Conservation (phyloP, 1,140 invertebrate species). For the Subanguina moxae region DNA sequence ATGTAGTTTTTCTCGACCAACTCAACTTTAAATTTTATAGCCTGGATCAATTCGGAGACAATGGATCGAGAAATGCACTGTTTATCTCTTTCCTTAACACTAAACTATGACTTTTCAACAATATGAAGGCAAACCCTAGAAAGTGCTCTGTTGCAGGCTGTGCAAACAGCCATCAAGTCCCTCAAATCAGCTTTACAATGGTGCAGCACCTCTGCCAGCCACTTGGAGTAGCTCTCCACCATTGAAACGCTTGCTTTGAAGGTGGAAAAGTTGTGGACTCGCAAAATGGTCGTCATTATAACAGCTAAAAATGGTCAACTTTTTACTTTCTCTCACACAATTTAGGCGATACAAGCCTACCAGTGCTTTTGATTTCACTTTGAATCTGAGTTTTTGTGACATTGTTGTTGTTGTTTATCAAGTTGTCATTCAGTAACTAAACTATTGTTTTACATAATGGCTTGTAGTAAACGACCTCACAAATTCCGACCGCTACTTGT, state of each 20-base stretch:
- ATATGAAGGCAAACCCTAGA: slow-evolving; percentile 64
- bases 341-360: no score
- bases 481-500: no score
- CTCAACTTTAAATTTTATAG: slow-evolving; percentile 85
- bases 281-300: slow-evolving; percentile 78
- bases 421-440: slow-evolving; percentile 21
- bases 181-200: slow-evolving; percentile 78
- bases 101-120: not conserved
- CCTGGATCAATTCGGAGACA: slow-evolving; percentile 87
- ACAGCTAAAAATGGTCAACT: slow-evolving; percentile 56
- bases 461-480: not conserved
- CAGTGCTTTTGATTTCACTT: no score
- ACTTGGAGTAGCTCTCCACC: slow-evolving; percentile 90
- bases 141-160: slow-evolving; percentile 80
- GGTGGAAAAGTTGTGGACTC: slow-evolving; percentile 69
- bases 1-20: slow-evolving; percentile 90
- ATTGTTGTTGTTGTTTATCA: slow-evolving; percentile 50
- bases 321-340: no score
- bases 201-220: slow-evolving; percentile 82
- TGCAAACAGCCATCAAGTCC: slow-evolving; percentile 80
- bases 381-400: not conserved
- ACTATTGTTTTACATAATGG: not conserved
- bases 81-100: slow-evolving; percentile 80
- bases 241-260: slow-evolving; percentile 65
- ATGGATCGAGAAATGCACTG: slow-evolving; percentile 80